These are phyloP conservation scores for Mya arenaria DNA, from an alignment of 1,140 invertebrate genomes.

Conservation along the genomic window DNA sequence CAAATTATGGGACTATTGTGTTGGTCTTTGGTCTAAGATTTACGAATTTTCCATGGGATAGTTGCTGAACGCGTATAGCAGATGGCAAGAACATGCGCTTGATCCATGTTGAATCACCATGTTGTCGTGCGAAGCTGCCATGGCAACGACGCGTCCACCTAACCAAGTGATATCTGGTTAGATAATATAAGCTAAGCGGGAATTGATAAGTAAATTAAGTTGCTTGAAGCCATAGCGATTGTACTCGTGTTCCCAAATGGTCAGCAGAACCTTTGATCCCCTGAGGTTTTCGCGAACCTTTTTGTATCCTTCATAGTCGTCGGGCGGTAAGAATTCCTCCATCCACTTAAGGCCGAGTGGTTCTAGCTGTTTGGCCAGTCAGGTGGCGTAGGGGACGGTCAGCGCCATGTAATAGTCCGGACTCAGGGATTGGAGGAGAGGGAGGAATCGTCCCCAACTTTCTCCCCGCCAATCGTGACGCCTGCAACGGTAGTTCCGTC, in stretches of 20 bases:
- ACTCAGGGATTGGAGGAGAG: no score
- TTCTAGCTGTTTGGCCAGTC: conserved; percentile 71
- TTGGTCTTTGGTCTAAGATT: conserved; percentile 74
- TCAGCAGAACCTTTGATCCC: conserved; percentile 71
- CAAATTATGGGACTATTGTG: conserved; percentile 75
- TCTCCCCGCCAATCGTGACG: conserved; percentile 75
- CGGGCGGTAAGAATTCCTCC: conserved; percentile 77
- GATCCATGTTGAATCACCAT: conserved; percentile 77
- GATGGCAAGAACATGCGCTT: conserved; percentile 77
- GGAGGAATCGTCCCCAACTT: conserved; percentile 74
- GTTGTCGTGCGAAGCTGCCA: conserved; percentile 74
- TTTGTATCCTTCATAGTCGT: conserved; percentile 74
- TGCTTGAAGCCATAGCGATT: conserved; percentile 75
- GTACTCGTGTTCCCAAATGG: conserved; percentile 77
- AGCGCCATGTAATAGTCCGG: conserved; percentile 77
- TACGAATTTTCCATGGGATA: conserved; percentile 77
- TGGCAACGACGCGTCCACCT: conserved; percentile 73
- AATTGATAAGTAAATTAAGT: conserved; percentile 70
- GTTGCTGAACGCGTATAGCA: conserved; percentile 76
- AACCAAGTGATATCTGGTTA: conserved; percentile 78
- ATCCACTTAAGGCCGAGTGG: conserved; percentile 77
- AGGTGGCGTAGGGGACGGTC: conserved; percentile 71
- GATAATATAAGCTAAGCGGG: conserved; percentile 75
- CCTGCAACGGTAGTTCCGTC: conserved; percentile 74
- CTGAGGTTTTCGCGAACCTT: conserved; percentile 70